These are phyloP conservation scores for Amblyjoppa fuscipennis DNA, from an alignment of 2,888 invertebrate species.

Conservation along the genomic window DNA sequence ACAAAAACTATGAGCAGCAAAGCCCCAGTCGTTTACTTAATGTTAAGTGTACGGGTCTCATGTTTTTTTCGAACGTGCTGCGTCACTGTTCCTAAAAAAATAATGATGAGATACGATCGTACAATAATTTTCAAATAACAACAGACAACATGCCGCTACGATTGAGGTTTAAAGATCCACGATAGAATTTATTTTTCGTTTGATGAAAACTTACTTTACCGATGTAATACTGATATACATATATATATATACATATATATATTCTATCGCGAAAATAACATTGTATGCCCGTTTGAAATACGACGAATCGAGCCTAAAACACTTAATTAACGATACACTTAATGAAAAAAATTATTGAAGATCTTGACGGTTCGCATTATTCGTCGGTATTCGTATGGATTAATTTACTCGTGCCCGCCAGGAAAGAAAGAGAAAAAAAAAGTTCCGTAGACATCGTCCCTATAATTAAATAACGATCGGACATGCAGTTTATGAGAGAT, in stretches of 20 bases:
- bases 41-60: conserved; percentile 41
- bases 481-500: conserved; percentile 80
- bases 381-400: conserved; percentile 29
- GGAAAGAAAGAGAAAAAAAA: conserved; percentile 11
- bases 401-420: conserved; percentile 37
- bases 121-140: conserved; percentile 30
- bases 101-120: conserved; percentile 23
- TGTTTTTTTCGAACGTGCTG: conserved; percentile 37
- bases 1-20: conserved; percentile 38
- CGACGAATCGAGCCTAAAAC: conserved; percentile 38
- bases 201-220: conserved; percentile 21
- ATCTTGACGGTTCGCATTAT: conserved; percentile 14
- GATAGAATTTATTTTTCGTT: conserved; percentile 25
- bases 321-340: conserved; percentile 13
- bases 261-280: conserved; percentile 27
- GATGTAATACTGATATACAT: conserved; percentile 8
- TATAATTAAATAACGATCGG: conserved; percentile 74
- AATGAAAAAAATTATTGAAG: background rate
- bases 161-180: conserved; percentile 25
- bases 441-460: conserved; percentile 52
- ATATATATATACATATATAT: background rate
- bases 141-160: background rate
- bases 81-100: conserved; percentile 45
- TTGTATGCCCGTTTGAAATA: conserved; percentile 26
- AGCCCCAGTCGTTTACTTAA: conserved; percentile 58